phyloP scores from a whole-genome alignment of 2,113 vertebrate genomes.

The Manacus vitellinus region DNA sequence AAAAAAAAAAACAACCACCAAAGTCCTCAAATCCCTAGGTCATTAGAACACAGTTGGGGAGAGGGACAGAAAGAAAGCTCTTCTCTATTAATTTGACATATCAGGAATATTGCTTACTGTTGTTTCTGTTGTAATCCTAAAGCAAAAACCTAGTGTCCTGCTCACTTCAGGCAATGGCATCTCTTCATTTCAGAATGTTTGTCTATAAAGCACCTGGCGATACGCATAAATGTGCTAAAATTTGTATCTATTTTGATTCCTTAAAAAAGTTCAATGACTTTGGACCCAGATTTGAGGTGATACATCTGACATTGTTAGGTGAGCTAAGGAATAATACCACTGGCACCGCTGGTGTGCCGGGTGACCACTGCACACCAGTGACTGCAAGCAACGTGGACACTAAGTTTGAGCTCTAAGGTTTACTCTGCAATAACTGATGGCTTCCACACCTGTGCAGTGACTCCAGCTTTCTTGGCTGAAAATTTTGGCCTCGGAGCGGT shows the following conservation, averaged over 20 bases:
- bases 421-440: slow-evolving; percentile 84
- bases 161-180: slow-evolving; percentile 48
- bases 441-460: slow-evolving; percentile 94
- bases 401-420: slow-evolving; percentile 56
- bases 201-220: not conserved
- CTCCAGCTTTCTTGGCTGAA: slow-evolving; percentile 90
- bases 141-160: slow-evolving; percentile 66
- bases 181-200: slow-evolving; percentile 15
- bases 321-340: slow-evolving; percentile 41
- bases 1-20: not conserved
- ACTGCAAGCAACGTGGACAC: slow-evolving; percentile 67
- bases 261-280: slow-evolving; percentile 44
- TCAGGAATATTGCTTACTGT: slow-evolving; percentile 26
- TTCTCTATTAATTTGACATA: slow-evolving; percentile 6
- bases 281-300: slow-evolving; percentile 78
- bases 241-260: slow-evolving; percentile 55
- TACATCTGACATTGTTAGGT: slow-evolving; percentile 55
- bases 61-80: not conserved
- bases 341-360: slow-evolving; percentile 35
- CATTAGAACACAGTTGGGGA: not conserved
- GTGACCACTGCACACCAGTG: slow-evolving; percentile 68
- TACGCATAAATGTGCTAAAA: not conserved
- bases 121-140: slow-evolving; percentile 27
- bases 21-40: not conserved
- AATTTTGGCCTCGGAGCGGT: slow-evolving; percentile 91